phyloP scores from a whole-genome alignment of 2,113 vertebrate genomes.

The Rhipidura dahli region DNA sequence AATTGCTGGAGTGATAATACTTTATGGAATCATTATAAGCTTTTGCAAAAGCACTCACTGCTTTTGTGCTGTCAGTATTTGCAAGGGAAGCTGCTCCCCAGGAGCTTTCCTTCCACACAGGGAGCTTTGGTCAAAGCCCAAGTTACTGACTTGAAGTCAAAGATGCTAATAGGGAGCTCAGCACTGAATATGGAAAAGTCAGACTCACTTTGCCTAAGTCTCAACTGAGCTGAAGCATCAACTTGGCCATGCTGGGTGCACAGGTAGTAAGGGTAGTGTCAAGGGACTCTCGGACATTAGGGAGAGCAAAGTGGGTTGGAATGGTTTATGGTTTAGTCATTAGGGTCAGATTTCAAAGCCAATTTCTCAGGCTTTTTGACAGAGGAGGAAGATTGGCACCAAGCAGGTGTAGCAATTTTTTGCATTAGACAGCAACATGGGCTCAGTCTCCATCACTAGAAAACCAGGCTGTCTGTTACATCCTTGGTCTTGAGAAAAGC shows the following conservation, averaged over 20 bases:
- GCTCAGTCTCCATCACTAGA: neutral
- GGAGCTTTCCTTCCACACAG: neutral
- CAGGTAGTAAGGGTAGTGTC: neutral
- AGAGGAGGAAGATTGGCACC: neutral
- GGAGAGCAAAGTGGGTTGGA: neutral
- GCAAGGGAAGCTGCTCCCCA: neutral
- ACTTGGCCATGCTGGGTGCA: accelerated
- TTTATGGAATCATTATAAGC: neutral
- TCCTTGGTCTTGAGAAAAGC: neutral
- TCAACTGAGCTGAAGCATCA: neutral
- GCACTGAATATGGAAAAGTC: neutral
- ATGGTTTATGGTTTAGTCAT: neutral
- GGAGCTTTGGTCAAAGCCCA: neutral
- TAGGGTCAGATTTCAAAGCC: neutral
- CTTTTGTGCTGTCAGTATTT: neutral
- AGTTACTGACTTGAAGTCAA: neutral
- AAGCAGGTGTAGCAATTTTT: neutral
- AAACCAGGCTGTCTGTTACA: neutral
- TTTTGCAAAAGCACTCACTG: neutral
- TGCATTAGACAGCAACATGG: neutral
- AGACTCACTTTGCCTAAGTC: neutral
- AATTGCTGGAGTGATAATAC: neutral
- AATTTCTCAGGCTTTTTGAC: neutral
- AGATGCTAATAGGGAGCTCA: neutral
- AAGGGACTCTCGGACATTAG: neutral